Evolutionary conservation across 1,140 invertebrate species (phyloP).

Genomic region (Euura lappo): DNA sequence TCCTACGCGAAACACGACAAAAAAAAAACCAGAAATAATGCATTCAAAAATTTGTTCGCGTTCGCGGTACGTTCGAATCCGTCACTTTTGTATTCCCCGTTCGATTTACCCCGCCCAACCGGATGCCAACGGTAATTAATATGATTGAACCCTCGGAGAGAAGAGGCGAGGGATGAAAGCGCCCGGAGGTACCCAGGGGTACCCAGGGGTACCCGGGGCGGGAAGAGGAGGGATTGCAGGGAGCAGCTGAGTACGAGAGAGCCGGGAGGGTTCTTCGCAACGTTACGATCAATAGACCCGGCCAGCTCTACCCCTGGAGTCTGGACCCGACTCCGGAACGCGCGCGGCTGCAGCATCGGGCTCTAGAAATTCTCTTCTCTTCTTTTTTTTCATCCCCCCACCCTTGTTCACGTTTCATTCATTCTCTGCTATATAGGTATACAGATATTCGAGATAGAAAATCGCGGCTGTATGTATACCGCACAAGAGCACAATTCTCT

Average conservation of each 20-base stretch:
- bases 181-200: not conserved
- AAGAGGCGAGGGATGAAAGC: too few species aligned
- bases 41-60: too few species aligned
- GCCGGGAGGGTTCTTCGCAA: conserved; percentile 38
- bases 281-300: conserved; percentile 58
- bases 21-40: too few species aligned
- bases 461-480: too few species aligned
- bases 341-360: conserved; percentile 10
- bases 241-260: conserved; percentile 24
- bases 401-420: not conserved
- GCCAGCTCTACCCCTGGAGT: conserved; percentile 32
- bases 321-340: conserved; percentile 29
- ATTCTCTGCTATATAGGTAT: too few species aligned
- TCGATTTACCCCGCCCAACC: too few species aligned
- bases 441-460: too few species aligned
- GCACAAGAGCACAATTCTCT: too few species aligned
- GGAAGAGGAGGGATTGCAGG: conserved; percentile 27
- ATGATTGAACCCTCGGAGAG: conserved; percentile 37
- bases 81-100: too few species aligned
- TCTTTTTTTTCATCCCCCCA: conserved; percentile 17
- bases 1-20: too few species aligned
- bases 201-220: not conserved
- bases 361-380: conserved; percentile 26
- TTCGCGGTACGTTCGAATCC: too few species aligned
- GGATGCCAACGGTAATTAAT: conserved; percentile 45